Percentiles rank a stretch among this genome's conserved stretches.
phyloP scores from a whole-genome alignment of 2,888 invertebrate genomes.

The Metalampra italica region DNA sequence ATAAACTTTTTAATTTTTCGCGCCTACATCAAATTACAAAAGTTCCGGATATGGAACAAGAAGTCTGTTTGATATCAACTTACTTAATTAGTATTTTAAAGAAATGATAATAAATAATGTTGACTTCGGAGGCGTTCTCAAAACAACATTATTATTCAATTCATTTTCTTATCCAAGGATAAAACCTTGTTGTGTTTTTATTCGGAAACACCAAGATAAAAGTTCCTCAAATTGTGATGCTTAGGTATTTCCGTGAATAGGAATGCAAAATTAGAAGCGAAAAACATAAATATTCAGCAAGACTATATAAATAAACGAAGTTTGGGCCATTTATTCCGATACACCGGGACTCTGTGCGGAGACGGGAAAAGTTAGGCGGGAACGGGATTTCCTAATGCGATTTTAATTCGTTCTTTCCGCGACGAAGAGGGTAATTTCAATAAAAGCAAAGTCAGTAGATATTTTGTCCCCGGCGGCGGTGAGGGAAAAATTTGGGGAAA shows the following conservation, averaged over 20 bases:
- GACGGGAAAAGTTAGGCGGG: constrained; percentile 73
- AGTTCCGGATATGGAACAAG: neutral
- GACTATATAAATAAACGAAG: constrained; percentile 75
- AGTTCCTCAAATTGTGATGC: constrained; percentile 1
- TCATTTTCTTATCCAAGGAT: neutral
- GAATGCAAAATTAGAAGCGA: constrained; percentile 63
- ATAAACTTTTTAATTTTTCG: constrained; percentile 9
- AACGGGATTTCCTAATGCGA: constrained; percentile 77
- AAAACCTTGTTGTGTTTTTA: neutral
- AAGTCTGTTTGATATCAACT: neutral
- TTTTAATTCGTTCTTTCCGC: constrained; percentile 75
- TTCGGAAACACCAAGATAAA: neutral
- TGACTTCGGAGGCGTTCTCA: neutral
- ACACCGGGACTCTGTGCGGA: constrained; percentile 67
- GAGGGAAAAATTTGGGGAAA: constrained; percentile 17
- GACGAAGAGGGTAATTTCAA: constrained; percentile 71
- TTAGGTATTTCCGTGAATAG: constrained; percentile 46
- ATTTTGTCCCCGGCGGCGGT: constrained; percentile 42
- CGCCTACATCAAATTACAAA: constrained; percentile 7
- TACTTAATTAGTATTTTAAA: neutral
- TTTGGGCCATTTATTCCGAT: constrained; percentile 76
- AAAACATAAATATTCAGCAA: constrained; percentile 73
- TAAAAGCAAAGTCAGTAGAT: constrained; percentile 62
- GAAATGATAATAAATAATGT: neutral
- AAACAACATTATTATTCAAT: neutral